phyloP scores from a whole-genome alignment of 2,113 vertebrate genomes.

The Equus quagga region DNA sequence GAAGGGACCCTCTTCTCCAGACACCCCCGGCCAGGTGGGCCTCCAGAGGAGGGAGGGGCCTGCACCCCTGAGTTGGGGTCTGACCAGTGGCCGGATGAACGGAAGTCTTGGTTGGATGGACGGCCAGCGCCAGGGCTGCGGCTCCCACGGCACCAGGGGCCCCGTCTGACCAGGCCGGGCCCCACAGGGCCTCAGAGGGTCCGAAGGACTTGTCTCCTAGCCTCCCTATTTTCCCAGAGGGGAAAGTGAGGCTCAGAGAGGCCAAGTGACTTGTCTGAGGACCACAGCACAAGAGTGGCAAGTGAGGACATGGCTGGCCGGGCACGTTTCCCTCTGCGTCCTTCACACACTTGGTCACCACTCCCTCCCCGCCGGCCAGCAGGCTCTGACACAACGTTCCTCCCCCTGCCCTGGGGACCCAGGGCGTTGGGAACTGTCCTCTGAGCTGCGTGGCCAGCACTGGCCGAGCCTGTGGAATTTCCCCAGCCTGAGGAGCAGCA shows the following conservation, averaged over 20 bases:
- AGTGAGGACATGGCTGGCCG: rapidly evolving
- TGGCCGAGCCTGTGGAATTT: background rate
- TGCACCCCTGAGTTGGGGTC: background rate
- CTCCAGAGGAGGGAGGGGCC: background rate
- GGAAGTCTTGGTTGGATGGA: background rate
- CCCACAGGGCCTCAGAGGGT: background rate
- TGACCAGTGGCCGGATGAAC: background rate
- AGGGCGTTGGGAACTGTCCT: background rate
- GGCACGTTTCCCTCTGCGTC: background rate
- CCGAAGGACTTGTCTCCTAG: background rate
- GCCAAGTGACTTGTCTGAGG: background rate
- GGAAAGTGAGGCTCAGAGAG: background rate
- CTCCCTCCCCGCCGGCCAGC: background rate
- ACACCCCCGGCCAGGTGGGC: background rate
- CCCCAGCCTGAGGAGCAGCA: background rate
- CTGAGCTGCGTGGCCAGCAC: background rate
- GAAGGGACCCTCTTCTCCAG: background rate
- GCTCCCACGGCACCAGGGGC: background rate
- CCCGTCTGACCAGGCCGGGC: background rate
- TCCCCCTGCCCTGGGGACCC: background rate
- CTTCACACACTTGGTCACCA: background rate
- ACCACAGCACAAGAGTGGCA: background rate
- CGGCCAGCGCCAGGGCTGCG: rapidly evolving
- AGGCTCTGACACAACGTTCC: background rate
- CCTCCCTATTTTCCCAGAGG: background rate